These are phyloP conservation scores for Phenganax stokvisi DNA, from an alignment of 92 coral and sea anemone species.

Conservation along the genomic window DNA sequence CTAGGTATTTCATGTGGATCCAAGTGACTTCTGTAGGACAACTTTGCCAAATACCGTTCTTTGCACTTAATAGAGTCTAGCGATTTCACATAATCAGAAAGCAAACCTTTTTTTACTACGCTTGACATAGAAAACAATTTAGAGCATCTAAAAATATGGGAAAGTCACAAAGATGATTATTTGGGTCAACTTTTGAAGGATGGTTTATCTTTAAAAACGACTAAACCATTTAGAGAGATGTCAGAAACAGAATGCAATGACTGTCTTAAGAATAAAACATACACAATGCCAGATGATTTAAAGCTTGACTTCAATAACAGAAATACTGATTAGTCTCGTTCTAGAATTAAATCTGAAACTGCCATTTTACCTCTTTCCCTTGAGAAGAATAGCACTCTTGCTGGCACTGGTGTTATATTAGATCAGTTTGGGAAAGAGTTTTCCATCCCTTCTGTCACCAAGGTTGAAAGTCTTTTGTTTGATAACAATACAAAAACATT, in stretches of 20 bases:
- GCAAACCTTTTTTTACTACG: no score
- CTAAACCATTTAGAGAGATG: slow-evolving; percentile 24
- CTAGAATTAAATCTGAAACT: slow-evolving; percentile 32
- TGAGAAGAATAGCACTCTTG: slow-evolving; percentile 43
- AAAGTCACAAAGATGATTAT: slow-evolving; percentile 13
- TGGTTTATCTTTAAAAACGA: slow-evolving; percentile 31
- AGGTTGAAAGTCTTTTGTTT: slow-evolving; percentile 39
- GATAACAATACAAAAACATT: slow-evolving; percentile 40
- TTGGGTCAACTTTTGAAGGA: slow-evolving; percentile 15
- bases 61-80: no score
- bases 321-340: slow-evolving; percentile 6
- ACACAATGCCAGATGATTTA: not conserved
- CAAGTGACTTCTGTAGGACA: no score
- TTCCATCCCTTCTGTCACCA: slow-evolving; percentile 37
- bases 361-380: slow-evolving; percentile 48
- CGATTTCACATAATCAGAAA: no score
- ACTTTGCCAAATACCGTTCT: no score
- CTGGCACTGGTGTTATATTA: slow-evolving; percentile 48
- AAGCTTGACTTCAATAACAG: not conserved
- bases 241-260: slow-evolving; percentile 30
- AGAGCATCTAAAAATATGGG: slow-evolving; percentile 41
- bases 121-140: slow-evolving; percentile 24
- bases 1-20: no score
- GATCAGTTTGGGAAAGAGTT: slow-evolving; percentile 58
- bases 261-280: slow-evolving; percentile 15